Base-by-base conservation (phyloP, 2,797 vertebrate genomes). In the Cottoperca gobio region DNA sequence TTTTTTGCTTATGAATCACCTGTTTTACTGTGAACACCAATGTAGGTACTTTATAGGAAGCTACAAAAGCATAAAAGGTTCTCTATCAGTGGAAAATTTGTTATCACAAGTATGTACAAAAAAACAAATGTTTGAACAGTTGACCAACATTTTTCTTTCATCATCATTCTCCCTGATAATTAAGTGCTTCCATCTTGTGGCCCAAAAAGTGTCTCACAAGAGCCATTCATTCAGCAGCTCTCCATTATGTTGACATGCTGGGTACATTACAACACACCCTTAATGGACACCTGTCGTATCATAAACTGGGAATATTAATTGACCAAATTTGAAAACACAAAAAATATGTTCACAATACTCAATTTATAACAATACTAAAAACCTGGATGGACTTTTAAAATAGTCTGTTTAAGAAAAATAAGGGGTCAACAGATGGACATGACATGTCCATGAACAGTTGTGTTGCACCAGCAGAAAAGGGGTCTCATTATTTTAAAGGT, bases 131-230 rank as follows among this genome's bases (percentile, higher is more conserved):
- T 54, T 33, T 53, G 21, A 42, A 43, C 16, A n/a, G 48, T 28
- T 31, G 5, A 50, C 45, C 13, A 16, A 43, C 19, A n/a, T 66
- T 31, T 37, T 33, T 26, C 31, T 71, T 9, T 28, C 13, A 31
- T 57, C 37, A 39, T 73, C 23, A 3, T 6, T 73, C 45, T 73
- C 75, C 54, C 76, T 84, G 60, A 83, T 74, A 78, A 70, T 85
- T 82, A 83, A 83, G 83, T 91, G 88, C 88, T 88, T 89, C 88
- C 88, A 89, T 88, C 89, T 91, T 87, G 88, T 91, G 89, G 90
- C 72, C 43, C 45, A 79, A 83, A 23, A 26, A 61, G 71, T 54
- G 73, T 76, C 45, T 73, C 63, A 72, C 84, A 88, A 1, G 8
- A 75, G 49, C 19, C 31, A 23, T 43, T 59, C 19, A 69, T 54